A percentile compares a stretch with the other conserved stretches of the same genome.
phyloP scores from a whole-genome alignment of 1,140 invertebrate genomes.

The Prorops nasuta region DNA sequence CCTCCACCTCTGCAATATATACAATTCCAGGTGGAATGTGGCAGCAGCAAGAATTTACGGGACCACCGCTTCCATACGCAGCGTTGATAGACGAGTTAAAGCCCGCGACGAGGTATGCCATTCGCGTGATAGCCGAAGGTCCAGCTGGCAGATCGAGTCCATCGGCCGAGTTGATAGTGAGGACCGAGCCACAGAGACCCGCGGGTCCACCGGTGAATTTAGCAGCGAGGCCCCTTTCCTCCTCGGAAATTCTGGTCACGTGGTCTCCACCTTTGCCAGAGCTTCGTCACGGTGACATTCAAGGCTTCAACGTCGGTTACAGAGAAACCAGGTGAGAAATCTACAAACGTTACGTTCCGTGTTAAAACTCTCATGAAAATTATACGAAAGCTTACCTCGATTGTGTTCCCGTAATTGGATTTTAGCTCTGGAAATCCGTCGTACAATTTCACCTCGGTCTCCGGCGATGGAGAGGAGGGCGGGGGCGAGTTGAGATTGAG shows the following conservation, averaged over 20 bases:
- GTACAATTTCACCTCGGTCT: slow-evolving; percentile 69
- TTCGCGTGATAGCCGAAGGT: slow-evolving; percentile 76
- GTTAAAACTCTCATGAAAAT: background rate
- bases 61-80: slow-evolving; percentile 61
- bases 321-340: slow-evolving; percentile 46
- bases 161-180: slow-evolving; percentile 67
- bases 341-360: background rate
- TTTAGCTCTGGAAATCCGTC: slow-evolving; percentile 48
- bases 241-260: slow-evolving; percentile 73
- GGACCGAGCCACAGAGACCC: slow-evolving; percentile 76
- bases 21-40: slow-evolving; percentile 56
- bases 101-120: slow-evolving; percentile 74
- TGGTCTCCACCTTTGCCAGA: slow-evolving; percentile 73
- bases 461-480: slow-evolving; percentile 69
- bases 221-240: slow-evolving; percentile 68
- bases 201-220: slow-evolving; percentile 73
- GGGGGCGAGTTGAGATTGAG: slow-evolving; percentile 64
- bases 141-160: slow-evolving; percentile 71
- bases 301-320: slow-evolving; percentile 63
- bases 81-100: slow-evolving; percentile 70
- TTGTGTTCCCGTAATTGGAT: too few relatives aligned
- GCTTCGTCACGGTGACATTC: slow-evolving; percentile 70
- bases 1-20: slow-evolving; percentile 8
- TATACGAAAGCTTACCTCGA: background rate
- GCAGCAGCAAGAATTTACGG: slow-evolving; percentile 67